Percentiles rank a stretch among this genome's conserved stretches.
Evolutionary conservation across 2,113 vertebrate genomes (phyloP).

Genomic region (Hystrix cristata): DNA sequence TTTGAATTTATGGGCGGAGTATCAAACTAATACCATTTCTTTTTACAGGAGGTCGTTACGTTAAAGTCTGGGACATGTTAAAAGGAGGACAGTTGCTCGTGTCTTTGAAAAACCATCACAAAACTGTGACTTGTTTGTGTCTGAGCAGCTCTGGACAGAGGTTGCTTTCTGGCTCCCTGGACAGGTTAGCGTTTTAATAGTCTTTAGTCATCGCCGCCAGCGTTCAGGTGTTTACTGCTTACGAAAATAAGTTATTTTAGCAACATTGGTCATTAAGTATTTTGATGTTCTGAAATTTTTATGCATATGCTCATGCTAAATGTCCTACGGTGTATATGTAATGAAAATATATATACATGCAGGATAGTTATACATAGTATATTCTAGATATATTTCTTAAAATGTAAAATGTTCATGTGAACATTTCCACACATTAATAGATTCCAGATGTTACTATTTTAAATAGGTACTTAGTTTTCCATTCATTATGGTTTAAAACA

Average conservation of each 20-base stretch:
- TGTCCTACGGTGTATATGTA: not conserved
- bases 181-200: constrained; percentile 91
- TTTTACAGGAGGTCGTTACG: constrained; percentile 93
- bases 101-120: constrained; percentile 98
- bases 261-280: constrained; percentile 13
- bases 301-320: not conserved
- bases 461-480: not conserved
- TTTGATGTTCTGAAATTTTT: constrained; percentile 43
- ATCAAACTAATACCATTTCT: constrained; percentile 41
- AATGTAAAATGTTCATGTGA: not conserved
- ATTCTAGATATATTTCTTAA: constrained; percentile 41
- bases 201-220: constrained; percentile 16
- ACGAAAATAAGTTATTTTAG: constrained; percentile 27
- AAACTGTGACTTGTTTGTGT: constrained; percentile 96
- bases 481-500: constrained; percentile 20
- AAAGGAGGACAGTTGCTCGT: constrained; percentile 97
- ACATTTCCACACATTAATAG: not conserved
- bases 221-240: not conserved
- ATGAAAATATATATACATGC: not conserved
- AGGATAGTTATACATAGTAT: not conserved
- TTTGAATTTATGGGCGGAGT: not conserved
- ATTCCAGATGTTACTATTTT: not conserved
- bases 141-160: constrained; percentile 95
- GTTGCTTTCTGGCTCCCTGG: constrained; percentile 95
- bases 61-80: constrained; percentile 98